Base-by-base conservation (phyloP, 2,113 vertebrate species). In the Atrichornis clamosus region DNA sequence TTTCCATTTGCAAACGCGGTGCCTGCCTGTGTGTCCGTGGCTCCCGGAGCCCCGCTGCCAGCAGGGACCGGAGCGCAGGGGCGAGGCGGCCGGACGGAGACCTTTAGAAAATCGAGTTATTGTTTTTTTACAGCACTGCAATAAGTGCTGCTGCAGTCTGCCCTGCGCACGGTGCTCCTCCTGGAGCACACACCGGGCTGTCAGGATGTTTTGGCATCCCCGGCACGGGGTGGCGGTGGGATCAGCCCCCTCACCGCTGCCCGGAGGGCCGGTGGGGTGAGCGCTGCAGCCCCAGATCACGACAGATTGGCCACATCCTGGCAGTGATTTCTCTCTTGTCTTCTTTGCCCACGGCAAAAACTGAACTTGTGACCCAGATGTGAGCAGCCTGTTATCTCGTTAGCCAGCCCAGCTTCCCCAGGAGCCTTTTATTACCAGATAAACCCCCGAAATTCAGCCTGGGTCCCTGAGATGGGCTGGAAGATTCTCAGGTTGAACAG, bases 351-450 rank as follows among this genome's bases (percentile, higher is more conserved):
- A 7, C 1, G 59, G 93, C 90, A 55, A 90, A 89, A 85, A 12
- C 84, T 94, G 92, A 95, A 93, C 94, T 97, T 91, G 84, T 94
- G 96, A 94, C 96, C 94, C 90, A 97, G 85, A 79, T 95, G 90
- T 47, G 87, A 93, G 70, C 93, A 82, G 87, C 60, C 87, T 67
- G 84, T 89, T 87, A 75, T 60, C 92, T 89, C 27, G 24, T 91
- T 44, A 91, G 37, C 65, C 90, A 79, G 15, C 90, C 27, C 7
- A 47, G 64, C 78, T 72, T 55, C 86, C 89, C 68, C 77, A 32
- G 84, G 32, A 94, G 64, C 80, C 77, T 70, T 42, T 74, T 56
- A 15, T 63, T 42, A 78, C 65, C 83, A n/a, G 59, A 80, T 9
- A 55, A 85, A 64, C 49, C 64, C 46, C 58, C 1, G 1, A 87